Evolutionary conservation across 1,140 invertebrate genomes (phyloP).

Genomic region (Homarus americanus): DNA sequence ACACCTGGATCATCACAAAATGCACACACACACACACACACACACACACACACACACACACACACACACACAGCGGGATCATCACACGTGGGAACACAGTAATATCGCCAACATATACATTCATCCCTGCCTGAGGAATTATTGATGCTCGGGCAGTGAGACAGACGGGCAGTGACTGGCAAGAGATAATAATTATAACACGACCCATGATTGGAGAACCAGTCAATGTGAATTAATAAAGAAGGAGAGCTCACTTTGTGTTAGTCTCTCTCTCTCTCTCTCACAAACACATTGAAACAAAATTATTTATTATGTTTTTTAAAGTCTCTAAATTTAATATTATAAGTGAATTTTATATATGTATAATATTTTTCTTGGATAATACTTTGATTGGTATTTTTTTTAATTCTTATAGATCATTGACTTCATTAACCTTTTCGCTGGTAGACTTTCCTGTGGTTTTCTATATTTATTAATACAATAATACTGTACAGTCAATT

Average conservation of each 20-base stretch:
- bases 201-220: constrained; percentile 38
- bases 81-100: neutral
- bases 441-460: too few relatives aligned
- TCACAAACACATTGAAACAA: too few relatives aligned
- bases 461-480: too few relatives aligned
- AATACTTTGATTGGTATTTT: too few relatives aligned
- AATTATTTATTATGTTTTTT: too few relatives aligned
- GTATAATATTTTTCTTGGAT: too few relatives aligned
- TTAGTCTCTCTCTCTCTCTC: too few relatives aligned
- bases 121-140: constrained; percentile 23
- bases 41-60: neutral
- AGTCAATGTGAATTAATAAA: constrained; percentile 41
- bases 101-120: constrained; percentile 19
- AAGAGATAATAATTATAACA: constrained; percentile 60
- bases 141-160: constrained; percentile 52
- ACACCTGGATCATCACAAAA: neutral
- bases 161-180: constrained; percentile 48
- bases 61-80: neutral
- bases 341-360: too few relatives aligned
- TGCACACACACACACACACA: neutral
- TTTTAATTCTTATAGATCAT: too few relatives aligned
- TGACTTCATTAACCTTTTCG: too few relatives aligned
- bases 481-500: too few relatives aligned
- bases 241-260: neutral
- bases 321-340: too few relatives aligned